These are phyloP conservation scores for Forpus xanthops DNA, from an alignment of 2,797 vertebrate species.

Conservation along the genomic window DNA sequence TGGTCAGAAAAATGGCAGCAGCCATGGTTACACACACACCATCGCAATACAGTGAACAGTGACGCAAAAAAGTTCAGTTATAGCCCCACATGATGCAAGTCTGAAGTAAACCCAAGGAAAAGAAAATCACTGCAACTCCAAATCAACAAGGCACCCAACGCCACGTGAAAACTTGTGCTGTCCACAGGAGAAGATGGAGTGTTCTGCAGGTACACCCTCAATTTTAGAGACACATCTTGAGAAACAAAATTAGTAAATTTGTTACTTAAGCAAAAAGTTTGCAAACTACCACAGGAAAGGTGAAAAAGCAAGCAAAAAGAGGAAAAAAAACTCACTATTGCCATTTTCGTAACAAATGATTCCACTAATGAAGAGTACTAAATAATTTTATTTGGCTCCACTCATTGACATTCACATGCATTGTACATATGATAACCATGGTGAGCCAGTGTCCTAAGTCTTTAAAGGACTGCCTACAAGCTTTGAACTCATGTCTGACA, in stretches of 20 bases:
- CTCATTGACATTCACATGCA: background rate
- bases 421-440: background rate
- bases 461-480: background rate
- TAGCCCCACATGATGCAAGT: background rate
- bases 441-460: background rate
- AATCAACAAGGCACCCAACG: background rate
- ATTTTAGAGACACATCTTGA: background rate
- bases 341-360: background rate
- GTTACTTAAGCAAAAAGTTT: background rate
- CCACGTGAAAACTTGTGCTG: background rate
- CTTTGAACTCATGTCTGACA: background rate
- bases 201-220: background rate
- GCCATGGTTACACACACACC: constrained; percentile 13
- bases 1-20: constrained; percentile 20
- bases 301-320: background rate
- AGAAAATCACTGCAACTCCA: background rate
- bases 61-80: constrained; percentile 9
- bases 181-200: background rate
- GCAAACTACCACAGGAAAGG: background rate
- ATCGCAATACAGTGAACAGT: background rate
- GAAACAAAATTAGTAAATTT: background rate
- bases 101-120: background rate
- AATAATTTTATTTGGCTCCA: background rate
- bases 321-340: background rate
- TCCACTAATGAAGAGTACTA: background rate